phyloP scores from a whole-genome alignment of 2,888 invertebrate species.

The Drosophila melanosoma region DNA sequence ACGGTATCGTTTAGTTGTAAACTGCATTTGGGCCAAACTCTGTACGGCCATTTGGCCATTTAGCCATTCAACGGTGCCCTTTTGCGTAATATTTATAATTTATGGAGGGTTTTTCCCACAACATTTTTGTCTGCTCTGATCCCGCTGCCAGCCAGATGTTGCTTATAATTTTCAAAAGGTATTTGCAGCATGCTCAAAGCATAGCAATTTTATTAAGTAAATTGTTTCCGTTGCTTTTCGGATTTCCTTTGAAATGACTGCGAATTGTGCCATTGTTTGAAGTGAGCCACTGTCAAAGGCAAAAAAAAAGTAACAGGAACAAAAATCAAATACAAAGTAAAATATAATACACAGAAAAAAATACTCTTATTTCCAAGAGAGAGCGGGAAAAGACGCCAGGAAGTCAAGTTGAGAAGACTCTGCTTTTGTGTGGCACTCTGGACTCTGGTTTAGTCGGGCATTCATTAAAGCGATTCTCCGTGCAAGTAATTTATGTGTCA shows the following conservation, averaged over 20 bases:
- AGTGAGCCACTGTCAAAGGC: slow-evolving; percentile 42
- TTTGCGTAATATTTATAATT: slow-evolving; percentile 70
- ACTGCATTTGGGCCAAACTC: slow-evolving; percentile 37
- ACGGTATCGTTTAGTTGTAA: slow-evolving; percentile 47
- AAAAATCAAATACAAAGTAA: slow-evolving; percentile 2
- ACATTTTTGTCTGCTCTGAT: slow-evolving; percentile 21
- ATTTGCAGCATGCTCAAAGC: slow-evolving; percentile 43
- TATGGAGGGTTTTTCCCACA: slow-evolving; percentile 55
- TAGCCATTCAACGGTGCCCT: slow-evolving; percentile 44
- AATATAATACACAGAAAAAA: slow-evolving; percentile 1
- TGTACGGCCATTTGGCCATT: slow-evolving; percentile 35
- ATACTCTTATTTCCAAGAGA: background rate
- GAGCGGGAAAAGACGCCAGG: slow-evolving; percentile 48
- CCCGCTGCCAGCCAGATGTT: slow-evolving; percentile 20
- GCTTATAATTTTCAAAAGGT: slow-evolving; percentile 65
- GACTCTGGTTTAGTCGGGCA: background rate
- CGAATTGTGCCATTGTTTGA: slow-evolving; percentile 42
- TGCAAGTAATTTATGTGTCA: slow-evolving; percentile 63
- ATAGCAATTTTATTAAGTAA: slow-evolving; percentile 66
- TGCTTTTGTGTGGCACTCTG: slow-evolving; percentile 21
- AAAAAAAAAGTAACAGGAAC: slow-evolving; percentile 34
- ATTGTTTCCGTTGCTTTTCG: slow-evolving; percentile 71
- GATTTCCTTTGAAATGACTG: slow-evolving; percentile 60
- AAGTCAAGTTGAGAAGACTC: slow-evolving; percentile 32
- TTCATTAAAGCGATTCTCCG: slow-evolving; percentile 63